Conservation (phyloP, 2,113 vertebrate genomes). For the Lipophrys pholis region DNA sequence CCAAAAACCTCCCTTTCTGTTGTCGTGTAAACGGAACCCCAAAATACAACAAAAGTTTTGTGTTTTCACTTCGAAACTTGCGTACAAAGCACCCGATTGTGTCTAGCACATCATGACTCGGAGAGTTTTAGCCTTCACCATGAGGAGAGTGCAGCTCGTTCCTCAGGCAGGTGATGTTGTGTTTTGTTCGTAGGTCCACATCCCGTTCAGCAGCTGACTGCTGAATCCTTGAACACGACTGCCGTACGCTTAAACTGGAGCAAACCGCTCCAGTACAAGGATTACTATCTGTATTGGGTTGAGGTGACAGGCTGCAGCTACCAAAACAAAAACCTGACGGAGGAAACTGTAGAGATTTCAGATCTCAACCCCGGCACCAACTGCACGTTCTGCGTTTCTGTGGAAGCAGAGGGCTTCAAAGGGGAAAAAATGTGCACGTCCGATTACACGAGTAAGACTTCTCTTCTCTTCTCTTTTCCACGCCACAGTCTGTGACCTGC, state of each 20-base stretch:
- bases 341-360: not conserved
- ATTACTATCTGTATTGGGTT: conserved; percentile 49
- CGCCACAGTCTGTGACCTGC: not conserved
- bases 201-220: not conserved
- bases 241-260: conserved; percentile 51
- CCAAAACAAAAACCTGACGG: not conserved
- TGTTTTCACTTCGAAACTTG: too few species aligned
- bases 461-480: not conserved
- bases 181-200: conserved; percentile 50
- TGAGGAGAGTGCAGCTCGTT: too few species aligned
- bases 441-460: conserved; percentile 68
- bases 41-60: too few species aligned
- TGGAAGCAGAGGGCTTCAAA: conserved; percentile 33
- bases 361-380: conserved; percentile 60
- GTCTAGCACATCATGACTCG: too few species aligned
- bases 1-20: too few species aligned
- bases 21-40: too few species aligned
- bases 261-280: conserved; percentile 32
- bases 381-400: conserved; percentile 67
- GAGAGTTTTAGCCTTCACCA: too few species aligned
- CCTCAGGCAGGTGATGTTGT: too few species aligned
- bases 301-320: conserved; percentile 22
- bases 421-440: conserved; percentile 22
- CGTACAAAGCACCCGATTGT: too few species aligned
- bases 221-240: conserved; percentile 56